Percentiles rank a stretch among this genome's conserved stretches.
Conservation (phyloP, 2,888 invertebrate genomes). For the Pterostichus niger region DNA sequence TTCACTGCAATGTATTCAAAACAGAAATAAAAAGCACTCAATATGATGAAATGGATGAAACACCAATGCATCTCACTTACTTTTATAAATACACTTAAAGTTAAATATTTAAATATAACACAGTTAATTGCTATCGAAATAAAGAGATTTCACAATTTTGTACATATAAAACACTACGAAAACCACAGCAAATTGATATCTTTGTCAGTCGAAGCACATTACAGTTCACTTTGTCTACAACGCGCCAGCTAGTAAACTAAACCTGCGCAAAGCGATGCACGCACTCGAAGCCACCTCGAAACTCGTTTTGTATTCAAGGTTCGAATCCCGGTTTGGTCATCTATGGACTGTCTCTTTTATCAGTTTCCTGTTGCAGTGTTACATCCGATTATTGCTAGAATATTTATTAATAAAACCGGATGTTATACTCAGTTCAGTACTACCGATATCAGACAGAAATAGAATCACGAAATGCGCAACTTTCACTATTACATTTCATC, state of each 20-base stretch:
- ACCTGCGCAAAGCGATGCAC: conserved; percentile 26
- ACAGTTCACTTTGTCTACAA: conserved; percentile 62
- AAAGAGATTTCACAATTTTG: conserved; percentile 31
- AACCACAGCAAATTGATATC: conserved; percentile 58
- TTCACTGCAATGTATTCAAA: background rate
- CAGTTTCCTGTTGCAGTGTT: conserved; percentile 50
- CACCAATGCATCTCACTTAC: conserved; percentile 31
- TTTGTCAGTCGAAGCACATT: conserved; percentile 60
- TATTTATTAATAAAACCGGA: conserved; percentile 55
- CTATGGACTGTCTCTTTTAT: conserved; percentile 50
- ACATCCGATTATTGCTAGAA: conserved; percentile 44
- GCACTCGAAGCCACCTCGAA: conserved; percentile 39
- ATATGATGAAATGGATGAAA: conserved; percentile 37
- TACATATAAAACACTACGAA: conserved; percentile 55
- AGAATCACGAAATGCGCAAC: conserved; percentile 6
- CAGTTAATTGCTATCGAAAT: conserved; percentile 33
- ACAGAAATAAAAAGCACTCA: conserved; percentile 4
- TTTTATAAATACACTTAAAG: conserved; percentile 35
- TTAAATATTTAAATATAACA: conserved; percentile 57
- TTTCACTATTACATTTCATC: conserved; percentile 31
- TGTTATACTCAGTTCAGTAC: conserved; percentile 18
- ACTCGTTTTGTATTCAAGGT: conserved; percentile 68
- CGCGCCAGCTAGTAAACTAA: conserved; percentile 52
- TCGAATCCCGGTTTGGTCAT: conserved; percentile 65
- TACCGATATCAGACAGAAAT: background rate